Evolutionary conservation across 2,888 invertebrate species (phyloP).

Genomic region (Parnassius apollo): DNA sequence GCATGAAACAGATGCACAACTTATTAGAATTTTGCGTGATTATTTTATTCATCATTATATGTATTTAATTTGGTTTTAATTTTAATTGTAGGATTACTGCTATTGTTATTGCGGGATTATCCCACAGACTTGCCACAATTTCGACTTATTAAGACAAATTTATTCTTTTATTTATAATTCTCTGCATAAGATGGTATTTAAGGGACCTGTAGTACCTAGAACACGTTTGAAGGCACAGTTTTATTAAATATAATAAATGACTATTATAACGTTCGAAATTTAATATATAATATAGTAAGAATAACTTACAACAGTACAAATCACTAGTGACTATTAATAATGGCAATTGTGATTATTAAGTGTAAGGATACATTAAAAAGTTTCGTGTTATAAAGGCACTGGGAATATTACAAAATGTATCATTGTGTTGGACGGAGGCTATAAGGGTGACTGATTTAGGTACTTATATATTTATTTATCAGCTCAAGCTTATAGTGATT

Average conservation of each 20-base stretch:
- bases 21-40: no score
- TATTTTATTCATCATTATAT: no score
- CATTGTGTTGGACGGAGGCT: conserved; percentile 56
- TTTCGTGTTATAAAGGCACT: conserved; percentile 28
- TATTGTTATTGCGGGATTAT: no score
- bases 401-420: conserved; percentile 16
- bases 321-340: conserved; percentile 68
- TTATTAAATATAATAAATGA: conserved; percentile 12
- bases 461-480: conserved; percentile 7
- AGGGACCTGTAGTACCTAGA: no score
- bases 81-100: no score
- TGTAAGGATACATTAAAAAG: conserved; percentile 4
- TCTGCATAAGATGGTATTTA: no score
- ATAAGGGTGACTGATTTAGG: conserved; percentile 17
- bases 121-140: no score
- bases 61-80: no score
- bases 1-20: no score
- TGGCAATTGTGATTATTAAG: conserved; percentile 52
- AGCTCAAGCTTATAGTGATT: conserved; percentile 6
- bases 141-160: no score
- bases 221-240: no score
- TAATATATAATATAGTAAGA: conserved; percentile 35
- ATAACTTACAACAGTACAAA: conserved; percentile 56
- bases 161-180: no score
- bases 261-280: conserved; percentile 28